A percentile compares a stretch with the other conserved stretches of the same genome.
These are phyloP conservation scores for Lagodon rhomboides DNA, from an alignment of 2,797 vertebrate species.

Conservation along the genomic window DNA sequence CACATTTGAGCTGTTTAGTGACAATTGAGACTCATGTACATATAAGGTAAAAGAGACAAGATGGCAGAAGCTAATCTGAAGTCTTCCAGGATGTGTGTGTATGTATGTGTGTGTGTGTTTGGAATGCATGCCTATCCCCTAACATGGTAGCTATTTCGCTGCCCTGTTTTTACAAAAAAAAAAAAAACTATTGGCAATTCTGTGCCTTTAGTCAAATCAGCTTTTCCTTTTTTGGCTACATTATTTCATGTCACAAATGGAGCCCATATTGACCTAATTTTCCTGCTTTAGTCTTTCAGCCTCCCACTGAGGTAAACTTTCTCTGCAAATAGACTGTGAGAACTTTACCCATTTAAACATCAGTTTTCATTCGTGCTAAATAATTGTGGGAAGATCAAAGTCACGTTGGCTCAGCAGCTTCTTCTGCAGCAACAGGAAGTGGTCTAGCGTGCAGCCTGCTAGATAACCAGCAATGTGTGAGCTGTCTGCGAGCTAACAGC, in stretches of 20 bases:
- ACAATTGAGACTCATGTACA: slow-evolving; percentile 74
- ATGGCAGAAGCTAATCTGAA: slow-evolving; percentile 70
- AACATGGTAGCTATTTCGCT: slow-evolving; percentile 42
- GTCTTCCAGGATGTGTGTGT: slow-evolving; percentile 44
- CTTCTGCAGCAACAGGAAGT: slow-evolving; percentile 64
- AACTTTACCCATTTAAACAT: slow-evolving; percentile 1
- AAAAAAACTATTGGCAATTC: slow-evolving; percentile 6
- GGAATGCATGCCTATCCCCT: slow-evolving; percentile 42
- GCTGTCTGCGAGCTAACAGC: slow-evolving; percentile 25
- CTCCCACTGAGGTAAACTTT: neutral
- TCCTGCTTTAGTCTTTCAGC: neutral
- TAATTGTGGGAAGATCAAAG: slow-evolving; percentile 28
- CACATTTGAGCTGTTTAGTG: slow-evolving; percentile 50
- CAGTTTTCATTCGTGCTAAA: neutral
- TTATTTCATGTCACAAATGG: slow-evolving; percentile 19
- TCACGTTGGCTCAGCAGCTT: neutral
- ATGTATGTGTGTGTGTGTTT: slow-evolving; percentile 29
- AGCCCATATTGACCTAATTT: neutral
- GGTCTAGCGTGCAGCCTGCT: slow-evolving; percentile 42
- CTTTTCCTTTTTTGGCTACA: slow-evolving; percentile 37
- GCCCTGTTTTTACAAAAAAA: slow-evolving; percentile 15
- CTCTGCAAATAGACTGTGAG: neutral
- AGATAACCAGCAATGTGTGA: slow-evolving; percentile 33
- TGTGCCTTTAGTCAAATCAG: slow-evolving; percentile 18
- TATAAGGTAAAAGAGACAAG: slow-evolving; percentile 84